A percentile compares a stretch with the other conserved stretches of the same genome.
These are phyloP conservation scores for Radopholus similis DNA, from an alignment of 1,140 invertebrate genomes.

Conservation along the genomic window DNA sequence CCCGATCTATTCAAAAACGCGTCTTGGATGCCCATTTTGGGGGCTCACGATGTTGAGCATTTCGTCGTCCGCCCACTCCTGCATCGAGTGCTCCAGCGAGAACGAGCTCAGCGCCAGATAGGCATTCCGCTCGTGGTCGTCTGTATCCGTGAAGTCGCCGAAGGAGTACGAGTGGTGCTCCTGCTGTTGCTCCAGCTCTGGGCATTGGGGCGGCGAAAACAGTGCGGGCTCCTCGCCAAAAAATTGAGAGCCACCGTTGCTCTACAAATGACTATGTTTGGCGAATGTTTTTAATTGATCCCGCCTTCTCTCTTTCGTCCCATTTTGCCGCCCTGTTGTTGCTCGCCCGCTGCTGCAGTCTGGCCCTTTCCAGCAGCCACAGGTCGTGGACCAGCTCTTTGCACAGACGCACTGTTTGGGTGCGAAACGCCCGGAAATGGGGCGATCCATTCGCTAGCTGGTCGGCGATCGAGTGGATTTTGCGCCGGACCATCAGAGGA, in stretches of 20 bases:
- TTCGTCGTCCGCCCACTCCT: slow-evolving; percentile 7
- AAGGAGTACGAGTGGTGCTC: neutral
- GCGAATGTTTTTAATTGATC: neutral
- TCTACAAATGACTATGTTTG: neutral
- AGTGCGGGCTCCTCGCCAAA: neutral
- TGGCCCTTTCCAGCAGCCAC: neutral
- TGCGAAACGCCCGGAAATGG: neutral
- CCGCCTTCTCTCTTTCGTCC: neutral
- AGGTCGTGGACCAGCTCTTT: slow-evolving; percentile 3
- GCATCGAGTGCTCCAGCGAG: slow-evolving; percentile 12
- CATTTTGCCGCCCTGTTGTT: neutral
- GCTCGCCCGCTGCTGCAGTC: no score
- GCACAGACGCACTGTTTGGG: neutral
- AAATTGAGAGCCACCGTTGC: neutral
- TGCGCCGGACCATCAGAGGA: neutral
- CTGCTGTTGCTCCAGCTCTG: no score
- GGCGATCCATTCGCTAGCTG: neutral
- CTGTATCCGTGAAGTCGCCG: neutral
- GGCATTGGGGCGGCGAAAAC: neutral
- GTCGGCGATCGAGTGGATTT: neutral
- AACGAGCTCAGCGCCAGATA: neutral
- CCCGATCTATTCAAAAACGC: neutral
- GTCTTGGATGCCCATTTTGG: neutral
- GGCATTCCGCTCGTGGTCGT: neutral
- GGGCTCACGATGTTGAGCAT: slow-evolving; percentile 9